phyloP scores from a whole-genome alignment of 2,888 invertebrate species.

The Nysson spinosus region DNA sequence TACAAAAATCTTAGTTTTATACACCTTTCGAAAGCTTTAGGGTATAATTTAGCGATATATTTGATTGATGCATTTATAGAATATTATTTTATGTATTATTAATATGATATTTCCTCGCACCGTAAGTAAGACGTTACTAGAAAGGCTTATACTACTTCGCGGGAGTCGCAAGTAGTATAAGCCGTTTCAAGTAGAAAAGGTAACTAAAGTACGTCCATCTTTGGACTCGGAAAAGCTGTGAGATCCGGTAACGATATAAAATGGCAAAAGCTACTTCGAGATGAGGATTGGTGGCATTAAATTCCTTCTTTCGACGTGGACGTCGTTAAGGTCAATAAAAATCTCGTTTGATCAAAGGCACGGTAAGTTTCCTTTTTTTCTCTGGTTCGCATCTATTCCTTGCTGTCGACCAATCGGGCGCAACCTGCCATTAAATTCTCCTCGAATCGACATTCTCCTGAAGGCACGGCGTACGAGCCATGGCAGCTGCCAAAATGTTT shows the following conservation, averaged over 20 bases:
- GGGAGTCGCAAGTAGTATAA: no score
- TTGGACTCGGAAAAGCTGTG: neutral
- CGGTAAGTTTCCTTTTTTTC: constrained; percentile 39
- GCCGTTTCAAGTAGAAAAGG: neutral
- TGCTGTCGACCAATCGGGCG: constrained; percentile 14
- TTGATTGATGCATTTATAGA: no score
- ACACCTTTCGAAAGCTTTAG: no score
- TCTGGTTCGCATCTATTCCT: constrained; percentile 26
- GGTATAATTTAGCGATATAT: no score
- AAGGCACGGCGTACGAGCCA: constrained; percentile 14
- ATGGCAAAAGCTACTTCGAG: constrained; percentile 18
- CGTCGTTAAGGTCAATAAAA: constrained; percentile 58
- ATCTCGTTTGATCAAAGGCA: constrained; percentile 51
- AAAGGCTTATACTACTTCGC: no score
- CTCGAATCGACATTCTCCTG: constrained; percentile 31
- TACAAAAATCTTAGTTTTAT: constrained; percentile 21
- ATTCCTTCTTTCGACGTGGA: constrained; percentile 1
- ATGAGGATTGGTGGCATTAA: constrained; percentile 10
- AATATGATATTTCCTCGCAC: neutral
- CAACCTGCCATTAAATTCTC: constrained; percentile 43
- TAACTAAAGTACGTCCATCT: constrained; percentile 5
- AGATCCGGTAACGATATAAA: constrained; percentile 10
- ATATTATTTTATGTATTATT: no score
- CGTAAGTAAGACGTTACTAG: no score
- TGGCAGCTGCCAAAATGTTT: constrained; percentile 43